Base-by-base conservation (phyloP, 1,140 invertebrate genomes). In the Macrobrachium rosenbergii region DNA sequence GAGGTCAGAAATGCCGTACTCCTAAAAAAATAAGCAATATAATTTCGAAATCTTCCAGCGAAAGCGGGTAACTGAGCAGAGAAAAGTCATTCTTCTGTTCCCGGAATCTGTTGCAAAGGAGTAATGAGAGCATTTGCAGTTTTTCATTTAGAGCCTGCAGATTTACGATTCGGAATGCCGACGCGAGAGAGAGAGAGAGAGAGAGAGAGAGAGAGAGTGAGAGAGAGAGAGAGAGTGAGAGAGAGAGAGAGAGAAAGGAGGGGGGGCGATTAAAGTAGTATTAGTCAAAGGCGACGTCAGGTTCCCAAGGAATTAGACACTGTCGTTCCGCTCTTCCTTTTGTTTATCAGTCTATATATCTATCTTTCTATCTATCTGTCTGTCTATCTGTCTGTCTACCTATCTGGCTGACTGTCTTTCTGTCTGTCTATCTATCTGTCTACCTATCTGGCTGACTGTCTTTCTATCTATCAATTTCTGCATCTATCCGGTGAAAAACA, bases 151-250 rank as follows among this genome's bases (percentile, higher is more conserved):
- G 28, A 37, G 28, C 28, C 28, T 37, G 28, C 28, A 37, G 28
- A 37, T 37, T 37, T 37, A 3, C 3, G 28, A 1, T 3, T 37
- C 28, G 28, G 64, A 67, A 37, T 37, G 28, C 28, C 28, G 28
- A 37, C 3, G 28, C 28, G 2, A 37, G 28, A 67, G 64, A 67
- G 64, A 67, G 64, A 67, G 64, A 67, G 64, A n/a, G 28, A 23
- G 28, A 23, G 63, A 67, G 64, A 67, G 64, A 67, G 64, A 67
- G 64, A 67, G 64, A 14, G 64, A 67, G 64, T 10, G 64, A 67
- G 64, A 67, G 64, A 67, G 64, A 67, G 28, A 23, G 28, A 23
- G 63, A 67, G 64, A 67, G 64, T 10, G 64, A 67, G 64, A 67
- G 64, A 14, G 64, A 67, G 64, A 67, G 64, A 67, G 64, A 67